Base-by-base conservation (phyloP, 2,113 vertebrate species). In the Physeter macrocephalus region DNA sequence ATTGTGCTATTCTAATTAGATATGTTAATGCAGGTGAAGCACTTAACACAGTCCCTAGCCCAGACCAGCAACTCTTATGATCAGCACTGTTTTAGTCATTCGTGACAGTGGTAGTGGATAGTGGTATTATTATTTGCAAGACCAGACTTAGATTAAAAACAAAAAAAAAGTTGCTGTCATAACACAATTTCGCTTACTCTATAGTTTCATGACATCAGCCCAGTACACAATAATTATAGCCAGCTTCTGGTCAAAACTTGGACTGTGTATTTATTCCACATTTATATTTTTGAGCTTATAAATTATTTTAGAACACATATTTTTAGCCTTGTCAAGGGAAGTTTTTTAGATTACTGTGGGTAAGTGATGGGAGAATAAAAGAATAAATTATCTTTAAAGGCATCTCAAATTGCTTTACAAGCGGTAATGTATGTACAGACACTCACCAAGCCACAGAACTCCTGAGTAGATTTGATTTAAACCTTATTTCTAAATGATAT, bases 1-100 rank as follows among this genome's bases (percentile, higher is more conserved):
- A 57, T 15, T 25, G 1, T 0, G 3, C 67, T 49, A 1, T 18
- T 71, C 6, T 49, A 46, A 34, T 43, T 3, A 49, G 31, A 4
- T 14, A 29, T 15, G 5, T 67, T 39, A 2, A 12, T 15, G 1
- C 8, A n/a, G 41, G 20, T 6, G n/a, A 43, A 52, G 27, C 25
- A 1, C 2, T 25, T 46, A 18, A 5, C 46, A 20, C 4, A 3
- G 36, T 49, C 52, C 23, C 78, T 41, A 43, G 13, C 36, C 3
- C 23, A 20, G 25, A 72, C 14, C 1, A 0, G 13, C 7, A 29
- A 18, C 46, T 62, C 2, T 41, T 2, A 17, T 1, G 1, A 11
- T 17, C n/a, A 3, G 52, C 11, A 4, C 6, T 43, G 3, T 29
- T 41, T 5, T 0, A 3, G 8, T 72, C 34, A 13, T 1, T 39